Conservation (phyloP, 2,888 invertebrate species). For the Caenorhabditis uteleia region DNA sequence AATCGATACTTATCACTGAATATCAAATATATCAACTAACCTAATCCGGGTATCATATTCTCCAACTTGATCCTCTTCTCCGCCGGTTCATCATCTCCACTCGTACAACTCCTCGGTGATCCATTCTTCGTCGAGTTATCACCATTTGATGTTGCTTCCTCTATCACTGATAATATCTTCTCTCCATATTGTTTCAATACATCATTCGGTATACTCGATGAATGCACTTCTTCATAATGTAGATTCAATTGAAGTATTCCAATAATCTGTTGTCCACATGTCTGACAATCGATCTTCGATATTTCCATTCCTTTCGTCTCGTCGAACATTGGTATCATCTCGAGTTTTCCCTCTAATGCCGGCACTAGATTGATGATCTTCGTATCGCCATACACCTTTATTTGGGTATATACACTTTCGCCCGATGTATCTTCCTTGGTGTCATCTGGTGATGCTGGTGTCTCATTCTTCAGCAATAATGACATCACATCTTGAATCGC, state of each 20-base stretch:
- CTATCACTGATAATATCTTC: slow-evolving; percentile 16
- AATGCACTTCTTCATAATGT: slow-evolving; percentile 49
- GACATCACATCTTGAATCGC: slow-evolving; percentile 29
- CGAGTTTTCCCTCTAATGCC: slow-evolving; percentile 20
- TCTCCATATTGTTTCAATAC: slow-evolving; percentile 36
- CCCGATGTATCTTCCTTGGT: slow-evolving; percentile 1
- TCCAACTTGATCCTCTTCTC: slow-evolving; percentile 40
- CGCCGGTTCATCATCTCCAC: slow-evolving; percentile 41
- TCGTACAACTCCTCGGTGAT: slow-evolving; percentile 10
- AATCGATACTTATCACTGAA: too few relatives aligned
- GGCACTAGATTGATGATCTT: slow-evolving; percentile 28
- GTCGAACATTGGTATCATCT: slow-evolving; percentile 16
- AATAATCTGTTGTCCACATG: slow-evolving; percentile 39
- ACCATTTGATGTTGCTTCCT: too few relatives aligned
- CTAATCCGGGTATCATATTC: slow-evolving; percentile 4
- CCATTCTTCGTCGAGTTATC: slow-evolving; percentile 13
- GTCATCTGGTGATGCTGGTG: too few relatives aligned
- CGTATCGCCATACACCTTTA: slow-evolving; percentile 28
- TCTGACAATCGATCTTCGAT: slow-evolving; percentile 33
- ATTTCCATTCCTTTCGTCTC: slow-evolving; percentile 21
- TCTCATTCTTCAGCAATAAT: slow-evolving; percentile 14
- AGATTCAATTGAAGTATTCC: slow-evolving; percentile 34
- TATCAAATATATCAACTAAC: slow-evolving; percentile 2
- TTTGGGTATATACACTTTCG: slow-evolving; percentile 28
- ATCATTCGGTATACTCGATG: slow-evolving; percentile 26